Evolutionary conservation across 2,797 vertebrate species (phyloP).

Genomic region (Fratercula arctica): DNA sequence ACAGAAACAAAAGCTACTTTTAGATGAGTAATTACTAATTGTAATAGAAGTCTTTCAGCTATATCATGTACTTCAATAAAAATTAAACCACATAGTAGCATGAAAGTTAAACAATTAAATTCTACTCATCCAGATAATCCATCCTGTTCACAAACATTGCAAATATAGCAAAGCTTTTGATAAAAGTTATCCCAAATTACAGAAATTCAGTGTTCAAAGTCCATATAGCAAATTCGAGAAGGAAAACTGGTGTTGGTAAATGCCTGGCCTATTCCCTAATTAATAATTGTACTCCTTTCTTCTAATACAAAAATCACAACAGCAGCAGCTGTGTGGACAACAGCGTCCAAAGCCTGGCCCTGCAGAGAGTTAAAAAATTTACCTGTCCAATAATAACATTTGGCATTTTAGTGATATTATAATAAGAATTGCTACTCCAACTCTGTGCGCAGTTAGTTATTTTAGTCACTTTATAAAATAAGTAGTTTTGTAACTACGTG

Average conservation of each 20-base stretch:
- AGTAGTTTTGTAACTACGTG: not conserved
- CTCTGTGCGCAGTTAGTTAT: not conserved
- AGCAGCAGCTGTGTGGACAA: not conserved
- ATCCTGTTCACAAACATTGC: not conserved
- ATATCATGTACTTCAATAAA: not conserved
- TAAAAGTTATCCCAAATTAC: not conserved
- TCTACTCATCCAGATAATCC: not conserved
- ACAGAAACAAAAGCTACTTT: not conserved
- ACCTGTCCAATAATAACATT: not conserved
- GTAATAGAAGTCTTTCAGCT: not conserved
- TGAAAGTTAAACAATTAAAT: not conserved
- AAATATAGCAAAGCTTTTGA: not conserved
- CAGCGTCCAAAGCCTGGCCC: not conserved
- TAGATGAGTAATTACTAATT: not conserved
- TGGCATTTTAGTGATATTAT: not conserved
- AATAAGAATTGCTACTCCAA: rapidly evolving
- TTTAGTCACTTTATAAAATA: not conserved
- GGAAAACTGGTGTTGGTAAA: not conserved
- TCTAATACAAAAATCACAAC: not conserved
- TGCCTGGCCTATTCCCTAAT: not conserved
- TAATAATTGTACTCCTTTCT: not conserved
- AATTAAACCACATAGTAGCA: not conserved
- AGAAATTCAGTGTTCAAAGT: not conserved
- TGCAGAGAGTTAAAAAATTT: not conserved
- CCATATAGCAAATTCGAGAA: not conserved